Evolutionary conservation across 2,888 invertebrate species (phyloP).

Genomic region (Microctonus aethiopoides): DNA sequence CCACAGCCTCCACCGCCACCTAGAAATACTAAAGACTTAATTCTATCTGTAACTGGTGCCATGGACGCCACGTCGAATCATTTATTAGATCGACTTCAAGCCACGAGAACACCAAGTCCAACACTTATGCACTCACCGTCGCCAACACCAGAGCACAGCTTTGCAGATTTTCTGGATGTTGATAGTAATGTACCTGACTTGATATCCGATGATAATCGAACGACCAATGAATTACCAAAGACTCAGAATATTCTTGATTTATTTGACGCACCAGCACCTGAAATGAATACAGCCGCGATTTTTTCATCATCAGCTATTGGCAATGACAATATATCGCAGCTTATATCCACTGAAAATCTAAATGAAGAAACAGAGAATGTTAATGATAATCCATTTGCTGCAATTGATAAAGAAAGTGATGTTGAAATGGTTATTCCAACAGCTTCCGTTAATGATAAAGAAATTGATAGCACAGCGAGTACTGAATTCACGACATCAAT

Average conservation of each 20-base stretch:
- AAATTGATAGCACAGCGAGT: conserved; percentile 42
- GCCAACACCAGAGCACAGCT: conserved; percentile 79
- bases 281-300: conserved; percentile 45
- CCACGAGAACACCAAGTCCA: conserved; percentile 88
- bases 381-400: conserved; percentile 57
- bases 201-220: conserved; percentile 60
- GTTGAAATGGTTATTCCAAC: not conserved
- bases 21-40: conserved; percentile 85
- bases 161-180: conserved; percentile 76
- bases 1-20: conserved; percentile 75
- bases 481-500: not conserved
- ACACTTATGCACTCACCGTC: conserved; percentile 89
- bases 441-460: conserved; percentile 36
- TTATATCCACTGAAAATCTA: conserved; percentile 41
- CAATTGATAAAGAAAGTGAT: conserved; percentile 25
- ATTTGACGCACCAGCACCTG: conserved; percentile 58
- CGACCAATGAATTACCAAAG: conserved; percentile 33
- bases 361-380: conserved; percentile 33
- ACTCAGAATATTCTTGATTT: conserved; percentile 60
- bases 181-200: conserved; percentile 63
- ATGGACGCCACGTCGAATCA: conserved; percentile 90
- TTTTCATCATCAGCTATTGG: conserved; percentile 45
- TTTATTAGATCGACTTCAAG: conserved; percentile 83
- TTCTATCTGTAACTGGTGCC: conserved; percentile 87
- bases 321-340: conserved; percentile 41